phyloP scores from a whole-genome alignment of 2,113 vertebrate genomes.

The Jaculus jaculus region DNA sequence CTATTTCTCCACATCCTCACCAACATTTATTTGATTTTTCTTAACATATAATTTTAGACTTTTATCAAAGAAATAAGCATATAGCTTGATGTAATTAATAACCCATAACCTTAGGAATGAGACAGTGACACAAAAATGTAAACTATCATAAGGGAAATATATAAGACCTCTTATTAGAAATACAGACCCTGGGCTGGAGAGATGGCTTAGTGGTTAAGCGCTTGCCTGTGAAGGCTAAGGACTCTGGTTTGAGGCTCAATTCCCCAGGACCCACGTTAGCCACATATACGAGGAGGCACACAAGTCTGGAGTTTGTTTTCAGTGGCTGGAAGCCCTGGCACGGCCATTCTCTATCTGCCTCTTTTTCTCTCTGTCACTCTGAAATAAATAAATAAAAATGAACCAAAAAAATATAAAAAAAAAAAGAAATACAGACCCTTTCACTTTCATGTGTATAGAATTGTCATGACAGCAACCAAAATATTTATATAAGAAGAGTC shows the following conservation, averaged over 20 bases:
- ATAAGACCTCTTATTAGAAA: slow-evolving; percentile 55
- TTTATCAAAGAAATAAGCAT: slow-evolving; percentile 6
- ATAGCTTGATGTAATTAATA: slow-evolving; percentile 14
- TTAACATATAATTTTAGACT: slow-evolving; percentile 39
- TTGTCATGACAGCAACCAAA: slow-evolving; percentile 64
- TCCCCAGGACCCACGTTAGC: too few species aligned
- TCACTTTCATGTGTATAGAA: slow-evolving; percentile 69
- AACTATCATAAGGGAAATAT: neutral
- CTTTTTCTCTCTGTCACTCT: too few species aligned
- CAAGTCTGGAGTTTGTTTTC: too few species aligned
- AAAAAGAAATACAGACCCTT: slow-evolving; percentile 45
- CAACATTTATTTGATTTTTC: slow-evolving; percentile 41
- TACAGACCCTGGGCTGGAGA: slow-evolving; percentile 17
- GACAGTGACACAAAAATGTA: neutral
- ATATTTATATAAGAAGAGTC: slow-evolving; percentile 58
- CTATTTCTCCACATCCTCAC: too few species aligned
- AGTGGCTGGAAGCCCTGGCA: too few species aligned
- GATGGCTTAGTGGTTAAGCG: too few species aligned
- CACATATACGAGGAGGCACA: too few species aligned
- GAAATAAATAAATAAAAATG: too few species aligned
- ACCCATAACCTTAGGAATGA: neutral
- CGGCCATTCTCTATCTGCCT: too few species aligned
- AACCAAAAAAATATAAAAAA: too few species aligned
- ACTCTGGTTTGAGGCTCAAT: too few species aligned
- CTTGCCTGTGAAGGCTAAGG: too few species aligned